Evolutionary conservation across 2,888 invertebrate species (phyloP).

Genomic region (Thysanoteuthis rhombus): DNA sequence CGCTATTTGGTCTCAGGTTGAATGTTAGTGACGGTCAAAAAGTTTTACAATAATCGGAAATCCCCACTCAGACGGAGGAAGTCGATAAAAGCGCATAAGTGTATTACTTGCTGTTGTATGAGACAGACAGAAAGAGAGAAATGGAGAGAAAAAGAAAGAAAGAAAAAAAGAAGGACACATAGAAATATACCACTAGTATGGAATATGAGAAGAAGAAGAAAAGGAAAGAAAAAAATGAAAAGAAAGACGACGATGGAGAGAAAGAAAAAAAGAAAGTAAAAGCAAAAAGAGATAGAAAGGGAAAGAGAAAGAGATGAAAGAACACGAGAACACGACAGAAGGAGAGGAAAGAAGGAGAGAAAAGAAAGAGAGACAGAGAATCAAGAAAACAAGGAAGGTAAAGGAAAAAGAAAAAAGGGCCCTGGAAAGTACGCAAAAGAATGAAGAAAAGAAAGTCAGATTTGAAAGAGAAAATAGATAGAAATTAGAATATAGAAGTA

Average conservation of each 20-base stretch:
- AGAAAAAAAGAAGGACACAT: background rate
- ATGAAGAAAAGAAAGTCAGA: background rate
- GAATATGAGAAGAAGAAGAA: background rate
- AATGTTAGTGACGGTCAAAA: background rate
- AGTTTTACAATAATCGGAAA: background rate
- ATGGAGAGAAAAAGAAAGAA: background rate
- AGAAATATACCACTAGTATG: too few species aligned
- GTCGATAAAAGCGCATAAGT: background rate
- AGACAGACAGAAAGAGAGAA: background rate
- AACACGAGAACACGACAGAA: too few species aligned
- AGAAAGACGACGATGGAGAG: background rate
- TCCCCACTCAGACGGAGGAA: background rate
- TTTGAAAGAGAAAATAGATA: background rate
- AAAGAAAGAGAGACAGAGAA: background rate
- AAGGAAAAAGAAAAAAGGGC: background rate
- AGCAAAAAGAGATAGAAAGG: too few species aligned
- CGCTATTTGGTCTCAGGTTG: background rate
- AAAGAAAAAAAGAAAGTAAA: background rate
- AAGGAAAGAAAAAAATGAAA: background rate
- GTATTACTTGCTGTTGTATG: background rate
- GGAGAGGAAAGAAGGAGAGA: background rate
- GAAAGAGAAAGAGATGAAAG: background rate
- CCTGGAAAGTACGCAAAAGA: background rate
- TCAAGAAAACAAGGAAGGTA: background rate
- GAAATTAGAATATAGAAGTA: too few species aligned